These are phyloP conservation scores for Emys orbicularis DNA, from an alignment of 2,797 vertebrate species.

Conservation along the genomic window DNA sequence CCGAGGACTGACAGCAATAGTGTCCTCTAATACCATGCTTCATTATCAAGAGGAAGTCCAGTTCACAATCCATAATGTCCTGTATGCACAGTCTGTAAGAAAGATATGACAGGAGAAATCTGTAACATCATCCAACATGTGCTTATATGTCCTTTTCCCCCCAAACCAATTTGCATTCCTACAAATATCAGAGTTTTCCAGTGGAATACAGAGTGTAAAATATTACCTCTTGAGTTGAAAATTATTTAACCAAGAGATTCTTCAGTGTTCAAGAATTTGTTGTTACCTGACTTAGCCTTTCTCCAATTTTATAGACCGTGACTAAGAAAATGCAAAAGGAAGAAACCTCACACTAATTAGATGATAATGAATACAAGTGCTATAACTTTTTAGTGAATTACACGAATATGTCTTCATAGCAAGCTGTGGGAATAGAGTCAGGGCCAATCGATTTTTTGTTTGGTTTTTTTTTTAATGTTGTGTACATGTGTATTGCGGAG, in stretches of 20 bases:
- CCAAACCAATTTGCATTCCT: conserved; percentile 52
- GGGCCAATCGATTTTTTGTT: neutral
- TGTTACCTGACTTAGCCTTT: conserved; percentile 73
- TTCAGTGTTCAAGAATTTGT: conserved; percentile 74
- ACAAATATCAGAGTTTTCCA: conserved; percentile 48
- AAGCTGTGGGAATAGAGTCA: conserved; percentile 42
- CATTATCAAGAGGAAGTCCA: neutral
- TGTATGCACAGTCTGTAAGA: conserved; percentile 17
- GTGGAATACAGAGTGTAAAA: conserved; percentile 72
- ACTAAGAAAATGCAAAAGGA: conserved; percentile 42
- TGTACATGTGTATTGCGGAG: neutral
- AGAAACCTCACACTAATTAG: conserved; percentile 66
- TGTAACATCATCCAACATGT: conserved; percentile 52
- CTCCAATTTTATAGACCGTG: conserved; percentile 68
- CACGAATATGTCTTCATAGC: conserved; percentile 41
- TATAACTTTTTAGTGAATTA: conserved; percentile 50
- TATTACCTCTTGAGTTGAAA: conserved; percentile 70
- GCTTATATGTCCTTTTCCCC: conserved; percentile 54
- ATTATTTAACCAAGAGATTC: conserved; percentile 73
- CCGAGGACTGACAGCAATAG: neutral
- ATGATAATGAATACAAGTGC: conserved; percentile 77
- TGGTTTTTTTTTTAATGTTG: neutral
- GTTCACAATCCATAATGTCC: neutral
- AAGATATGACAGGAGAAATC: conserved; percentile 54
- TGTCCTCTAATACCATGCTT: neutral